Base-by-base conservation (phyloP, 2,113 vertebrate genomes). In the Corythornis madagascariensis region DNA sequence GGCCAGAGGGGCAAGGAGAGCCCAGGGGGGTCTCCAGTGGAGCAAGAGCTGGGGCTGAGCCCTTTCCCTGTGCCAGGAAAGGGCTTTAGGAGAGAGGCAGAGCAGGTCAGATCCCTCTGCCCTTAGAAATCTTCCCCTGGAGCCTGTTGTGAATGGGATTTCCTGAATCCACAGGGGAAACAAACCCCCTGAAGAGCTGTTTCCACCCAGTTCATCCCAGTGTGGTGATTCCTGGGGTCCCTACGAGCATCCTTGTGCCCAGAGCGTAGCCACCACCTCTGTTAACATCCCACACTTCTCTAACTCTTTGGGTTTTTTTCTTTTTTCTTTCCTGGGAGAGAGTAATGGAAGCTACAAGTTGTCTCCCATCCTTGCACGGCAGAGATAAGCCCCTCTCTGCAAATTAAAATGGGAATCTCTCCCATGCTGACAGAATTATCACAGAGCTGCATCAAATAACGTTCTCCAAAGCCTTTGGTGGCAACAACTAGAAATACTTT, bases 401-500 rank as follows among this genome's bases (percentile, higher is more conserved):
- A 96, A 92, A 95, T 94, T 92, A 75, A 79, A 88, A 90, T 94
- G 81, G 56, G 90, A 73, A 69, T 86, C 83, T 92, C 73, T 59
- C 86, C 17, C 40, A 20, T 20, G 59, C 83, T 88, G 50, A 86
- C 86, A 50, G 92, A 86, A 65, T 92, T 86, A 88, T 95, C 94
- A 81, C 35, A 1, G 29, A n/a, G 77, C 65, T 59, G 2, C 67
- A 94, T 96, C 94, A 83, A 92, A 86, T 59, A 73, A 92, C 86
- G 43, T 85, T 72, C 89, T 94, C 82, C 82, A 55, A 38, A 45
- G 61, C 21, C 55, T 89, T 93, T 94, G 79, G 76, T 82, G 42
- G 80, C n/a, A 31, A 47, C 70, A 88, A 16, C 14, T 5, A 3
- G 72, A 20, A 47, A 28, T 52, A 3, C 28, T 70, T 75, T 55